A percentile compares a stretch with the other conserved stretches of the same genome.
Evolutionary conservation across 35 echinoderm and acorn worm genomes (phyloP).

Genomic region (Antedon bifida): DNA sequence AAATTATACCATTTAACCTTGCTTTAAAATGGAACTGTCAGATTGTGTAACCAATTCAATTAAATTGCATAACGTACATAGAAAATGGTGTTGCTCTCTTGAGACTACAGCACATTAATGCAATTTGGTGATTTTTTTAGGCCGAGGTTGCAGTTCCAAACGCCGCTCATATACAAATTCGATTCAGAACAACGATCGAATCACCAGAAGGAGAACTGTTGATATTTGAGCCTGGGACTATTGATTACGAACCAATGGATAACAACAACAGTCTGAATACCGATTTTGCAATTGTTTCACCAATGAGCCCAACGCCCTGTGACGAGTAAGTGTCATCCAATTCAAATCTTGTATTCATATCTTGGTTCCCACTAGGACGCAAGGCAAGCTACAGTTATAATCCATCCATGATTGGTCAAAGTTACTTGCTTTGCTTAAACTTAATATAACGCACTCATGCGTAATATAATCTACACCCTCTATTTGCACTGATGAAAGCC

Average conservation of each 20-base stretch:
- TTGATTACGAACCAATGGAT: constrained; percentile 30
- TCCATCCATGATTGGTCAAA: neutral
- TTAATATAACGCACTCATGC: neutral
- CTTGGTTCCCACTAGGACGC: too few species aligned
- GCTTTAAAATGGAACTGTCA: too few species aligned
- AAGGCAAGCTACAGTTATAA: neutral
- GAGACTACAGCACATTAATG: too few species aligned
- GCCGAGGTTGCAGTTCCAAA: neutral
- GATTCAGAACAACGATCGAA: constrained; percentile 50
- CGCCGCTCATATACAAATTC: constrained; percentile 36
- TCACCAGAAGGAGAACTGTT: constrained; percentile 37
- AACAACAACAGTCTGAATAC: constrained; percentile 19
- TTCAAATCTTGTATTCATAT: too few species aligned
- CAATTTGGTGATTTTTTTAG: neutral
- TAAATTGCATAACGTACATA: too few species aligned
- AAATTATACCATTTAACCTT: too few species aligned
- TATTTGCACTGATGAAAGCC: too few species aligned
- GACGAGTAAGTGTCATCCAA: constrained; percentile 15
- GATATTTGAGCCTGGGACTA: constrained; percentile 13
- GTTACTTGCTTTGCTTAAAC: neutral
- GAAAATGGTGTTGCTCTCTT: too few species aligned
- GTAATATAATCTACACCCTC: too few species aligned
- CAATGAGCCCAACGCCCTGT: neutral
- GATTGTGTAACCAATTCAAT: too few species aligned
- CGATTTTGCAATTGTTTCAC: neutral